Evolutionary conservation across 2,797 vertebrate species (phyloP).

Genomic region (Taeniopygia guttata): DNA sequence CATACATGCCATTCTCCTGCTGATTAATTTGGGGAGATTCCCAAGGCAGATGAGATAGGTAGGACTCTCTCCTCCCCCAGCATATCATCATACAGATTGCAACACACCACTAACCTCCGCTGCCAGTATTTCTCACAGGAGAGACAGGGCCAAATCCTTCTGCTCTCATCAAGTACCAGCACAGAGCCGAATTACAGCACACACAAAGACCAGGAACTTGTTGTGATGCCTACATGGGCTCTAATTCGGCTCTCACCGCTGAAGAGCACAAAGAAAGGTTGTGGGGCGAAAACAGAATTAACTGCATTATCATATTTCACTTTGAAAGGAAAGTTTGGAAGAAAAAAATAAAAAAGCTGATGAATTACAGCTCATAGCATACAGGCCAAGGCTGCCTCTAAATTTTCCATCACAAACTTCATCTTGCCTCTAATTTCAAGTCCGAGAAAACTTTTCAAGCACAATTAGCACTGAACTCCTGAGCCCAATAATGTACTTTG

Average conservation of each 20-base stretch:
- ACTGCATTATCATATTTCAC: background rate
- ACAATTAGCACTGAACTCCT: background rate
- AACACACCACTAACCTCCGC: background rate
- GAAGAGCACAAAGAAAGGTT: background rate
- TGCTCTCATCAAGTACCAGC: background rate
- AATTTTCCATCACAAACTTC: background rate
- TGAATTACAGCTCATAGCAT: background rate
- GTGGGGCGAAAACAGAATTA: background rate
- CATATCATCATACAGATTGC: background rate
- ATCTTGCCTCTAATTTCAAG: background rate
- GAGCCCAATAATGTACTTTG: background rate
- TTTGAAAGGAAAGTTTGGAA: background rate
- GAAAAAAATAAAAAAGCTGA: background rate
- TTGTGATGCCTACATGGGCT: background rate
- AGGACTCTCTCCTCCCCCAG: background rate
- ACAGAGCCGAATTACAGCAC: background rate
- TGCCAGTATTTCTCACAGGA: background rate
- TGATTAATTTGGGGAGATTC: background rate
- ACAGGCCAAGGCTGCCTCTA: background rate
- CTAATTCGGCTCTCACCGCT: background rate
- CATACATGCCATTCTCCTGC: background rate
- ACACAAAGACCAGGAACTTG: background rate
- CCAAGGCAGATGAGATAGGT: background rate
- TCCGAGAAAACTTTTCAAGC: background rate
- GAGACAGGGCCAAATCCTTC: background rate